These are phyloP conservation scores for Apamea crenata DNA, from an alignment of 2,888 invertebrate genomes.

Conservation along the genomic window DNA sequence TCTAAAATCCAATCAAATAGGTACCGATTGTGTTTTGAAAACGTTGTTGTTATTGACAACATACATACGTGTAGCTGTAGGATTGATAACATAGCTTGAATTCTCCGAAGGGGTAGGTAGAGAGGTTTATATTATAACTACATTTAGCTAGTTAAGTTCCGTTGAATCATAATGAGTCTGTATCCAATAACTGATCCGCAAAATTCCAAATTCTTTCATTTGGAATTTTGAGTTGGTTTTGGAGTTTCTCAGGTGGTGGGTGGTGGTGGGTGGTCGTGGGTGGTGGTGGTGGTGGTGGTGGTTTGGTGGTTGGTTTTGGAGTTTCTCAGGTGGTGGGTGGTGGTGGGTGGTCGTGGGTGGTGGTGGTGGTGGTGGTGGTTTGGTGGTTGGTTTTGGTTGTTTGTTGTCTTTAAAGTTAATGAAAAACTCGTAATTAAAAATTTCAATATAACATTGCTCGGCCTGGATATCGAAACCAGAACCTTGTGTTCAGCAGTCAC, in stretches of 20 bases:
- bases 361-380: too few species aligned
- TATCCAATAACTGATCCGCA: background rate
- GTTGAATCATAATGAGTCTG: background rate
- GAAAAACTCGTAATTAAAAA: background rate
- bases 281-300: too few species aligned
- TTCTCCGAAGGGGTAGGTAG: background rate
- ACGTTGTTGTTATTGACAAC: background rate
- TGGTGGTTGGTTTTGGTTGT: too few species aligned
- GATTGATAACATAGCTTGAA: background rate
- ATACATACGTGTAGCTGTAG: background rate
- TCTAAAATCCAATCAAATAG: slow-evolving; percentile 29
- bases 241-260: too few species aligned
- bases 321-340: too few species aligned
- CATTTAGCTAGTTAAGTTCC: background rate
- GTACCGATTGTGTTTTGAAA: slow-evolving; percentile 28
- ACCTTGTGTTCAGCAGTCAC: too few species aligned
- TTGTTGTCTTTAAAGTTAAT: too few species aligned
- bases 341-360: too few species aligned
- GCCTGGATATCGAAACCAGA: background rate
- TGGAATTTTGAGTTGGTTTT: too few species aligned
- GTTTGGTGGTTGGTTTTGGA: too few species aligned
- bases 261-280: too few species aligned
- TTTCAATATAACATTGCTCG: background rate
- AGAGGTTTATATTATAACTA: background rate
- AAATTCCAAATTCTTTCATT: too few species aligned